These are phyloP conservation scores for Carduelis carduelis DNA, from an alignment of 2,797 vertebrate species.

Conservation along the genomic window DNA sequence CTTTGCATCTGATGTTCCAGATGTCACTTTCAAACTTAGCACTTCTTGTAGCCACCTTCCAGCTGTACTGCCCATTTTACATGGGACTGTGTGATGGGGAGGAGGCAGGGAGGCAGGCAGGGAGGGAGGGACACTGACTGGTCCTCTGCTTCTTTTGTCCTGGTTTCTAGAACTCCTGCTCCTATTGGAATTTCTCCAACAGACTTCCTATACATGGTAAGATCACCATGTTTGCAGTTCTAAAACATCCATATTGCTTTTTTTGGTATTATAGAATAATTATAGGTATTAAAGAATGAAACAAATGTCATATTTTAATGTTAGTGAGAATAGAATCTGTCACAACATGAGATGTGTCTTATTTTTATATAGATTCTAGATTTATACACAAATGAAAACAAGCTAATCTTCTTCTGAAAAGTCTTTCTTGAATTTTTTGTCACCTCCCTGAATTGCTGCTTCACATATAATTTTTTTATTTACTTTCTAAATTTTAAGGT, in stretches of 20 bases:
- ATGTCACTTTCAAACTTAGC: not conserved
- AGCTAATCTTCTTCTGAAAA: not conserved
- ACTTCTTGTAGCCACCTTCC: not conserved
- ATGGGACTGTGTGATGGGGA: fast-evolving
- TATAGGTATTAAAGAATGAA: not conserved
- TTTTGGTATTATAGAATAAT: not conserved
- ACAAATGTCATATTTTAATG: not conserved
- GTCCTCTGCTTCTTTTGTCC: not conserved
- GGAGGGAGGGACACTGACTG: not conserved
- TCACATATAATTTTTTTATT: not conserved
- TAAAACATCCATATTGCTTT: not conserved
- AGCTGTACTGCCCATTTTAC: not conserved
- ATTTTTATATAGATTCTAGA: not conserved
- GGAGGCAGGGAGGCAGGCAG: not conserved
- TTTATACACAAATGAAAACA: not conserved
- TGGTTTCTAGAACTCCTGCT: not conserved
- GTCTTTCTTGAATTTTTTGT: not conserved
- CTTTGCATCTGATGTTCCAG: not conserved
- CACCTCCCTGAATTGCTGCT: not conserved
- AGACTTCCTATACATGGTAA: not conserved
- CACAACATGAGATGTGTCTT: not conserved
- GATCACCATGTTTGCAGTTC: not conserved
- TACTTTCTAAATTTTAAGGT: not conserved
- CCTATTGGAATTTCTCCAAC: not conserved
- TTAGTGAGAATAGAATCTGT: not conserved